phyloP scores from a whole-genome alignment of 64 coral and sea anemone species.

The Orbicella faveolata region DNA sequence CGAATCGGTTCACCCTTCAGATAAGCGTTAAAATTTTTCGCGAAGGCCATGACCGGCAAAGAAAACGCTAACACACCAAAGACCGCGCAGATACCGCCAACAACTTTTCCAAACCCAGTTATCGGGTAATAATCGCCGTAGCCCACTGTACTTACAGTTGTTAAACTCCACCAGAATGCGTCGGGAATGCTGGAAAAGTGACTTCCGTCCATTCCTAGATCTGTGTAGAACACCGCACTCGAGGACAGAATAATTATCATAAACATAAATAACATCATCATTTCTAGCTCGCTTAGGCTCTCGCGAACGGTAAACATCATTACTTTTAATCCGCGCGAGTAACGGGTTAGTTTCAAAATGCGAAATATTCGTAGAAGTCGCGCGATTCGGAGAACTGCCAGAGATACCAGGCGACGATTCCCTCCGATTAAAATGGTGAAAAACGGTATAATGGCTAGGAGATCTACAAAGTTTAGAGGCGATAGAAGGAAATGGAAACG shows the following conservation, averaged over 20 bases:
- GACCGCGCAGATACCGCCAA: slow-evolving; percentile 84
- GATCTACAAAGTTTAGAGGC: slow-evolving; percentile 76
- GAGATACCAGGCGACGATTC: slow-evolving; percentile 52
- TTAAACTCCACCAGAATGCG: slow-evolving; percentile 88
- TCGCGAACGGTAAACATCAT: slow-evolving; percentile 78
- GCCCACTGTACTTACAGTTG: slow-evolving; percentile 83
- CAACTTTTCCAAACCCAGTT: slow-evolving; percentile 64
- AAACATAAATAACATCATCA: slow-evolving; percentile 81
- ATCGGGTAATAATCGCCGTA: slow-evolving; percentile 83
- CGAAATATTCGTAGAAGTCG: slow-evolving; percentile 77
- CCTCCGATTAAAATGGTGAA: slow-evolving; percentile 77
- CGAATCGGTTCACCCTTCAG: slow-evolving; percentile 82
- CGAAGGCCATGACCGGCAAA: slow-evolving; percentile 87
- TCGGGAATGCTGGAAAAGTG: slow-evolving; percentile 82
- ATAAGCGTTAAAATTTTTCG: slow-evolving; percentile 92
- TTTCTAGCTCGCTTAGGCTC: slow-evolving; percentile 86
- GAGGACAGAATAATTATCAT: slow-evolving; percentile 84
- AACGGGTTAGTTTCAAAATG: slow-evolving; percentile 84
- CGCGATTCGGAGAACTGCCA: slow-evolving; percentile 72
- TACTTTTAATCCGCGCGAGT: slow-evolving; percentile 83
- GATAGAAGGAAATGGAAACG: slow-evolving; percentile 69
- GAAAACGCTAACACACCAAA: slow-evolving; percentile 89
- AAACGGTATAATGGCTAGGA: slow-evolving; percentile 86
- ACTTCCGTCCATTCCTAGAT: slow-evolving; percentile 47
- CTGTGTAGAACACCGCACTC: slow-evolving; percentile 80